These are phyloP conservation scores for Acrossocheilus wenchowensis DNA, from an alignment of 2,797 vertebrate species.

Conservation along the genomic window DNA sequence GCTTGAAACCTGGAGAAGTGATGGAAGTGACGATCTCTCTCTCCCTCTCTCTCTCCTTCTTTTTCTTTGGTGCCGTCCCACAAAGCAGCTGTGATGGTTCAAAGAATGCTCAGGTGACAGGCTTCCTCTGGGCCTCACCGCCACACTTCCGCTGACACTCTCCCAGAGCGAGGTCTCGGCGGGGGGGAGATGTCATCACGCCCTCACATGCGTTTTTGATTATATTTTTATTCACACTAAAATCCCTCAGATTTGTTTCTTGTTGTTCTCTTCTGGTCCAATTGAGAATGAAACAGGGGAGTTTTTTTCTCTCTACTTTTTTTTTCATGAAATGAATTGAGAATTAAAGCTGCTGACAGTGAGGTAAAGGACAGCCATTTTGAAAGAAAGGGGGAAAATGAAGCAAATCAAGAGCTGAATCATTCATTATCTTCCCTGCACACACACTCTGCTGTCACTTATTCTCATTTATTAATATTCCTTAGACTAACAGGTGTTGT, in stretches of 20 bases:
- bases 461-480: conserved; percentile 47
- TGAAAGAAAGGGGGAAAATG: background rate
- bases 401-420: conserved; percentile 22
- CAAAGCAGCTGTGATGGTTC: conserved; percentile 47
- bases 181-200: conserved; percentile 8
- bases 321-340: conserved; percentile 1
- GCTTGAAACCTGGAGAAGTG: conserved; percentile 71
- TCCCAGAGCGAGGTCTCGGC: conserved; percentile 18
- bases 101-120: conserved; percentile 55
- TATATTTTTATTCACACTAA: conserved; percentile 31
- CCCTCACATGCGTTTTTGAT: conserved; percentile 23
- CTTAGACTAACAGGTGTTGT: conserved; percentile 53
- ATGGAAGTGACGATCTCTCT: conserved; percentile 30
- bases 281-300: conserved; percentile 8
- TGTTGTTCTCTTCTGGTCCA: conserved; percentile 30
- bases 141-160: conserved; percentile 44
- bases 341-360: conserved; percentile 41
- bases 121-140: conserved; percentile 31
- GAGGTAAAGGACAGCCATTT: conserved; percentile 14
- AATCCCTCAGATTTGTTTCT: conserved; percentile 29
- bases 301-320: background rate
- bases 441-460: conserved; percentile 26
- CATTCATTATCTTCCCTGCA: conserved; percentile 38
- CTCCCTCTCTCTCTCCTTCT: background rate
- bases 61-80: conserved; percentile 11